Conservation (phyloP, 2,888 invertebrate species). For the Leptogaster cylindrica region DNA sequence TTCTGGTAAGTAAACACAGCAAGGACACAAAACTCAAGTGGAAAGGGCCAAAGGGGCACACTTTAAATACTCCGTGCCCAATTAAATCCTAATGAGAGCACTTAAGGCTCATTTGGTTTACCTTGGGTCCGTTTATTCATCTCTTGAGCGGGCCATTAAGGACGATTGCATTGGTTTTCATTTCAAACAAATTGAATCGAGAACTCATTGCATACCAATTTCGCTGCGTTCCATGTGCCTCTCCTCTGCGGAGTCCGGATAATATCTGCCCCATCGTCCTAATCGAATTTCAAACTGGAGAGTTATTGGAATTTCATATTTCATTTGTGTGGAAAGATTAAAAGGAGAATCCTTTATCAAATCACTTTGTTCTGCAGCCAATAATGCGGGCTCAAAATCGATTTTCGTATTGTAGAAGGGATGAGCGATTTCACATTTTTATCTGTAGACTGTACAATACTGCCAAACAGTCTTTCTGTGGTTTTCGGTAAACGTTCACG, state of each 20-base stretch:
- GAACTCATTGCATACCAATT: conserved; percentile 21
- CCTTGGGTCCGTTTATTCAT: background rate
- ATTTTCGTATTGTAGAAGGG: too few species aligned
- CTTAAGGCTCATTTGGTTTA: background rate
- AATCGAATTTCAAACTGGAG: conserved; percentile 18
- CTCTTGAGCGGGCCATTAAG: background rate
- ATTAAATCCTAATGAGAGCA: conserved; percentile 12
- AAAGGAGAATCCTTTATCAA: too few species aligned
- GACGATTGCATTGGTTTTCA: conserved; percentile 1
- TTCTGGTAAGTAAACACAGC: conserved; percentile 55
- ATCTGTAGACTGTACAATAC: too few species aligned
- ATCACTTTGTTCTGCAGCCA: too few species aligned
- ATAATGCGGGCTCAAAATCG: too few species aligned
- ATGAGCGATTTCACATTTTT: too few species aligned
- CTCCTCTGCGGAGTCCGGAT: background rate
- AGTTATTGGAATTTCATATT: conserved; percentile 38
- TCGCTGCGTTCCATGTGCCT: conserved; percentile 3
- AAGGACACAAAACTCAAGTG: background rate
- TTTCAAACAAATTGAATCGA: conserved; percentile 33
- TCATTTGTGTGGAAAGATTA: background rate
- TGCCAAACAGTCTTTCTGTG: too few species aligned
- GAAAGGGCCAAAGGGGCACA: too few species aligned
- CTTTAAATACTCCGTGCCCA: too few species aligned
- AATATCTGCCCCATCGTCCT: background rate
- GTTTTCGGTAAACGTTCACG: too few species aligned